Conservation (phyloP, 2,113 vertebrate species). For the Tursiops truncatus region DNA sequence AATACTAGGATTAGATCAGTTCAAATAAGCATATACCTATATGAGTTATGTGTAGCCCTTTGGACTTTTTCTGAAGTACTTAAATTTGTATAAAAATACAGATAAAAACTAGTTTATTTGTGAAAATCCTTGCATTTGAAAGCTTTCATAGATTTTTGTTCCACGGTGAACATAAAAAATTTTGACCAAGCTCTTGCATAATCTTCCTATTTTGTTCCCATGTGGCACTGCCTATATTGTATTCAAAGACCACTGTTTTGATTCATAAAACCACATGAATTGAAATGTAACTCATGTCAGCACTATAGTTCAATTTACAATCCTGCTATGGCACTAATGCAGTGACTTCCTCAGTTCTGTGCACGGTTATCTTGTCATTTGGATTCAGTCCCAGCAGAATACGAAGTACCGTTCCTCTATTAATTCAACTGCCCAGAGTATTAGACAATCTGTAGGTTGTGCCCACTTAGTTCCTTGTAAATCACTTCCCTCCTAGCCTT, state of each 20-base stretch:
- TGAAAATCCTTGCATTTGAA: conserved; percentile 19
- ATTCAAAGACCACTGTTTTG: background rate
- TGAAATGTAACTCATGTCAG: background rate
- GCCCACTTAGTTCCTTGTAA: conserved; percentile 31
- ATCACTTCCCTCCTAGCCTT: background rate
- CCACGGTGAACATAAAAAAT: background rate
- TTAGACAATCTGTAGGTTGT: conserved; percentile 40
- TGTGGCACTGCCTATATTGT: background rate
- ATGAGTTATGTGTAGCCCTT: background rate
- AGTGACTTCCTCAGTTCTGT: conserved; percentile 7
- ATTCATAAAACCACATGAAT: conserved; percentile 54
- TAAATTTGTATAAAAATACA: conserved; percentile 14
- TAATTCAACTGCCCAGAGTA: conserved; percentile 25
- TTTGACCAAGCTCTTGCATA: background rate
- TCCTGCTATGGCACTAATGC: background rate
- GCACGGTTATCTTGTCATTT: conserved; percentile 36
- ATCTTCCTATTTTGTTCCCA: background rate
- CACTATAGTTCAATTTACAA: background rate
- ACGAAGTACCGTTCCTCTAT: background rate
- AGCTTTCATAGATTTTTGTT: background rate
- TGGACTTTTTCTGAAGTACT: background rate
- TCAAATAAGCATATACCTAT: background rate
- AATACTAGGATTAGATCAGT: background rate
- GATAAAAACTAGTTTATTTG: conserved; percentile 20
- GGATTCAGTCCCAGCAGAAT: background rate